These are phyloP conservation scores for Xerus inauris DNA, from an alignment of 2,113 vertebrate species.

Conservation along the genomic window DNA sequence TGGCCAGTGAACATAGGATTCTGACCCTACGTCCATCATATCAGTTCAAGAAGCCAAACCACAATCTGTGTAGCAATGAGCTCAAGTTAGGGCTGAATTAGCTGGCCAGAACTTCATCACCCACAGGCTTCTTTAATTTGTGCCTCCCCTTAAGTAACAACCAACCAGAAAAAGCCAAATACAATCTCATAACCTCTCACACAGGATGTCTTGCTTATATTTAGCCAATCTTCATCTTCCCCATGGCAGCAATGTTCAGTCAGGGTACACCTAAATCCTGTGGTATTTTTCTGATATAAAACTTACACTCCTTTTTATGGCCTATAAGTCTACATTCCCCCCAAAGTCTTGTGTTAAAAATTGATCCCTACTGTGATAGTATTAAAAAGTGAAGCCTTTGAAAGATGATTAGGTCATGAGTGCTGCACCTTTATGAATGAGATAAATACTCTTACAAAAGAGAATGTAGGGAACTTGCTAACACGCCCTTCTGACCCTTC, in stretches of 20 bases:
- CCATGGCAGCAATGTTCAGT: neutral
- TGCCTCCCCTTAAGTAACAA: neutral
- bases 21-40: neutral
- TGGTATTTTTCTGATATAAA: neutral
- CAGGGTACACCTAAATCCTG: neutral
- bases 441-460: neutral
- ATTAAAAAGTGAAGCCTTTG: neutral
- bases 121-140: neutral
- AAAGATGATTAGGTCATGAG: neutral
- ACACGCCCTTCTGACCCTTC: rapidly evolving
- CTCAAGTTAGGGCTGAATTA: neutral
- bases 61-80: neutral
- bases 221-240: neutral
- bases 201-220: neutral
- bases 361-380: neutral
- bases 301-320: neutral
- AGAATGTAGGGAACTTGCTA: neutral
- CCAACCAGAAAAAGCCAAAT: neutral
- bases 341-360: neutral
- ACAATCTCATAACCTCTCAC: neutral
- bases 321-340: too few relatives aligned
- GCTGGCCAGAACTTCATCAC: neutral
- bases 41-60: neutral
- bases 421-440: neutral
- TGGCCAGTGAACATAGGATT: neutral